Conservation (phyloP, 1,140 invertebrate genomes). For the Drosophila kikkawai region DNA sequence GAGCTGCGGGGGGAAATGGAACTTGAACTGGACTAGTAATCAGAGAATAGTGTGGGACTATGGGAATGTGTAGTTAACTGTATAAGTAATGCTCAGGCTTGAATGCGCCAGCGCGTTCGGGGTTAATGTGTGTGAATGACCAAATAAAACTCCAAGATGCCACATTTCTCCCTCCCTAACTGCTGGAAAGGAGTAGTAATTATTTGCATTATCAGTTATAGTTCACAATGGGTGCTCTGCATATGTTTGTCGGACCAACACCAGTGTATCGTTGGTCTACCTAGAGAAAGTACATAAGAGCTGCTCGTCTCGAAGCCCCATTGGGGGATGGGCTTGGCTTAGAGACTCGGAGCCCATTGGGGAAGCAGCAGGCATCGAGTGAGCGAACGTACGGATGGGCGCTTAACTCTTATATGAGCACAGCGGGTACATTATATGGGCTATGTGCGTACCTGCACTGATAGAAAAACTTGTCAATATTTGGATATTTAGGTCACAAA, state of each 20-base stretch:
- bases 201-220: constrained; percentile 2
- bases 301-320: background rate
- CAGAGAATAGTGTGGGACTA: constrained; percentile 27
- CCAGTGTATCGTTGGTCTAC: background rate
- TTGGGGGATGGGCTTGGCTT: constrained; percentile 54
- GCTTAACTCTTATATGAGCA: constrained; percentile 69
- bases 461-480: background rate
- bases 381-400: constrained; percentile 61
- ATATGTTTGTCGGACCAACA: constrained; percentile 1
- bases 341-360: constrained; percentile 44
- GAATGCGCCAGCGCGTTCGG: constrained; percentile 24
- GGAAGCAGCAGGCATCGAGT: constrained; percentile 20
- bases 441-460: constrained; percentile 1
- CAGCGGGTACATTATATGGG: constrained; percentile 52
- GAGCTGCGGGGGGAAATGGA: constrained; percentile 4
- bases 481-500: background rate
- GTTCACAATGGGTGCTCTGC: background rate
- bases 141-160: background rate
- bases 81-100: constrained; percentile 62
- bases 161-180: background rate
- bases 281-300: background rate
- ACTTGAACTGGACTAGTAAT: constrained; percentile 28
- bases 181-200: background rate
- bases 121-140: constrained; percentile 56
- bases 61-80: constrained; percentile 61